Percentiles rank a stretch among this genome's conserved stretches.
Evolutionary conservation across 2,797 vertebrate species (phyloP).

Genomic region (Mallotus villosus): DNA sequence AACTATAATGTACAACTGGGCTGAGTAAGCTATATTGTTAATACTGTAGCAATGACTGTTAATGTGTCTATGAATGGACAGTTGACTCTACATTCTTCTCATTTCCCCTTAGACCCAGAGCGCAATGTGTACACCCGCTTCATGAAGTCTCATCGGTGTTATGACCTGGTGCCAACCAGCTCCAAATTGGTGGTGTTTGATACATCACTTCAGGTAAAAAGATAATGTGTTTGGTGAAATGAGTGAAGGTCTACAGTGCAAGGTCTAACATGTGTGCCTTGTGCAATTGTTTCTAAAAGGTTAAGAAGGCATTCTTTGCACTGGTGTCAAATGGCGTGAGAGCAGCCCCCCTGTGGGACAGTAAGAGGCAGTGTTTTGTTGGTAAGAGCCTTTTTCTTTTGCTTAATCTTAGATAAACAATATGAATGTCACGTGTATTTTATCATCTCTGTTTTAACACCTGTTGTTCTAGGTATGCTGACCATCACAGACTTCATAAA

Average conservation of each 20-base stretch:
- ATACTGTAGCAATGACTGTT: background rate
- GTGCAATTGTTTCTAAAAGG: slow-evolving; percentile 65
- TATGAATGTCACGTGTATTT: background rate
- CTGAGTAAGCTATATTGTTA: background rate
- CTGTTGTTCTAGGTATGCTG: slow-evolving; percentile 85
- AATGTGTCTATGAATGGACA: background rate
- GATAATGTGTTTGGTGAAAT: background rate
- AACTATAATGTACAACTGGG: background rate
- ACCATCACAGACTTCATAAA: slow-evolving; percentile 99
- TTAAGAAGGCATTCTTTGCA: slow-evolving; percentile 98
- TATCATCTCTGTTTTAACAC: background rate
- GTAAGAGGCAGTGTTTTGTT: slow-evolving; percentile 96
- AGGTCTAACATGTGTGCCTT: background rate
- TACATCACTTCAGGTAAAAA: slow-evolving; percentile 90
- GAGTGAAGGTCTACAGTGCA: background rate
- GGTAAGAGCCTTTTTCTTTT: slow-evolving; percentile 73
- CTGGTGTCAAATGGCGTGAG: slow-evolving; percentile 95
- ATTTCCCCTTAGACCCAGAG: slow-evolving; percentile 70
- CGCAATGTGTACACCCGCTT: slow-evolving; percentile 88
- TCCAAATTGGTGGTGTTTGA: slow-evolving; percentile 98
- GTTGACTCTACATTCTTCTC: background rate
- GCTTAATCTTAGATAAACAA: background rate
- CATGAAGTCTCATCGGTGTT: slow-evolving; percentile 97
- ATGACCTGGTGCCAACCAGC: slow-evolving; percentile 96
- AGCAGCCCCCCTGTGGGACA: slow-evolving; percentile 96